Evolutionary conservation across 1,140 invertebrate species (phyloP), one percentile per base, ranked within the genome.

Genomic region (Protaetia brevitarsis): DNA sequence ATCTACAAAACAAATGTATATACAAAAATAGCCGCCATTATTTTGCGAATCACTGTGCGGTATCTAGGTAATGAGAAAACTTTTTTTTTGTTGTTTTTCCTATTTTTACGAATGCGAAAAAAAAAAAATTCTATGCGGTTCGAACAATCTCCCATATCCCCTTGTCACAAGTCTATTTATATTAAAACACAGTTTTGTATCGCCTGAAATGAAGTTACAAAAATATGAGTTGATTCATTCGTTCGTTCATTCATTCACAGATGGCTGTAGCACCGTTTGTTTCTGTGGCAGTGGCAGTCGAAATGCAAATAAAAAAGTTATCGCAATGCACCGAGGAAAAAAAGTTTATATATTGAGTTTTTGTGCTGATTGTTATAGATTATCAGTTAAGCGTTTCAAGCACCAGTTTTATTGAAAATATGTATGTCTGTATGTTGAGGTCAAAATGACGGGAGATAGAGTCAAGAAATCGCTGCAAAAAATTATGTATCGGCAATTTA

Each of bases 61-160:
- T 45, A 45, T 45, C 41, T 45, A 13, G n/a, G 41, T 45, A 45
- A 45, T 45, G 23, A 21, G 23, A 45, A 45, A 45, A 45, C n/a
- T 45, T 45, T 45, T 45, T 45, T 45, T 45, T 45, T 13, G 6
- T 5, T 21, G 8, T 2, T 16, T 3, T 11, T 16, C 11, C 16
- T 37, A 37, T 10, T 11, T 37, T 16, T 13, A 11, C 34, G 34
- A 37, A 10, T 8, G 13, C 1, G 23, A 45, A 45, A 45, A 23
- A 21, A 45, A 37, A 16, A 21, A 19, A 7, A 6, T 45, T 45
- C 16, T 13, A 8, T 45, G 13, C 41, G n/a, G 4, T 45, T 21
- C 3, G 13, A 45, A 13, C n/a, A n/a, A n/a, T n/a, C n/a, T n/a
- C n/a, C n/a, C n/a, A n/a, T n/a, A 45, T 45, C 3, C 16, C 19